These are phyloP conservation scores for Chlamydotis undulata DNA, from an alignment of 2,113 vertebrate species.

Conservation along the genomic window DNA sequence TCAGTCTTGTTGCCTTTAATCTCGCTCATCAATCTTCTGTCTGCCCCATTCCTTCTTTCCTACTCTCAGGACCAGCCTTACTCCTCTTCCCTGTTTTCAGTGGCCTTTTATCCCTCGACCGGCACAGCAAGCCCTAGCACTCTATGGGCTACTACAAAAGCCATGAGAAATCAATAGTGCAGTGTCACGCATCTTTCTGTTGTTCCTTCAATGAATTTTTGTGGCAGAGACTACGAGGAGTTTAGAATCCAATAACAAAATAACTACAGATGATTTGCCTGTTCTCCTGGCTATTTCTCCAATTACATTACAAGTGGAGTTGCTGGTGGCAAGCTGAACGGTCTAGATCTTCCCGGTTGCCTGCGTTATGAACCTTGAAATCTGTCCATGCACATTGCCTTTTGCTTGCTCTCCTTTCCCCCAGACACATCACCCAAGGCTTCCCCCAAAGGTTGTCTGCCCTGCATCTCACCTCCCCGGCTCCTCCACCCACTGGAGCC, in stretches of 20 bases:
- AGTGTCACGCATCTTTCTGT: not conserved
- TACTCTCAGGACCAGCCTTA: not conserved
- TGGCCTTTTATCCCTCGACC: not conserved
- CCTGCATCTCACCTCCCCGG: not conserved
- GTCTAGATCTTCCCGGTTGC: not conserved
- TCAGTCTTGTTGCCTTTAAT: not conserved
- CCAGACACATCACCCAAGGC: accelerated
- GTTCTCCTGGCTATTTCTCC: not conserved
- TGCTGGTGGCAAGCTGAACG: not conserved
- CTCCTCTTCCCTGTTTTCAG: not conserved
- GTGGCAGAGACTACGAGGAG: not conserved
- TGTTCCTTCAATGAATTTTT: not conserved
- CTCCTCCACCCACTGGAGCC: not conserved
- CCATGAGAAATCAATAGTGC: not conserved
- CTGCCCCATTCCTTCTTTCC: not conserved
- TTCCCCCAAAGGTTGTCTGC: not conserved
- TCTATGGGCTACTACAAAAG: not conserved
- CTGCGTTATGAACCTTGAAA: not conserved
- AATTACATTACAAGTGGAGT: not conserved
- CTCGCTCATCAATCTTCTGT: not conserved
- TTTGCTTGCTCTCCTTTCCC: not conserved
- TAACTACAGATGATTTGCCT: not conserved
- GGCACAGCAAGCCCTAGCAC: not conserved
- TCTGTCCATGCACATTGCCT: not conserved
- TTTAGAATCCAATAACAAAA: not conserved